A percentile compares a stretch with the other conserved stretches of the same genome.
phyloP scores from a whole-genome alignment of 2,113 vertebrate species.

The Sterna hirundo region DNA sequence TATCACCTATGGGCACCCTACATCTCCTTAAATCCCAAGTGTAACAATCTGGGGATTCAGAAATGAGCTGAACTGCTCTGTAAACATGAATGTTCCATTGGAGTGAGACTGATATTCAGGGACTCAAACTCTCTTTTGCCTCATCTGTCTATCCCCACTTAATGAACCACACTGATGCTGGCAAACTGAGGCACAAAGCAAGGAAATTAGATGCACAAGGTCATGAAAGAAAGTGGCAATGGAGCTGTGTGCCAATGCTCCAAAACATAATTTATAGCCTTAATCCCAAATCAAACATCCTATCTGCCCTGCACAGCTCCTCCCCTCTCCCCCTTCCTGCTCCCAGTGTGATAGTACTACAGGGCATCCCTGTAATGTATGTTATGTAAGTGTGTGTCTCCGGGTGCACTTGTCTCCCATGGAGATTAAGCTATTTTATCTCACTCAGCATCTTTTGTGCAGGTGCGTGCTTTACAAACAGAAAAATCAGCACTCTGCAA shows the following conservation, averaged over 20 bases:
- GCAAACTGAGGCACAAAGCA: neutral
- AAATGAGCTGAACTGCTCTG: neutral
- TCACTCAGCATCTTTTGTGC: constrained; percentile 68
- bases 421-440: constrained; percentile 61
- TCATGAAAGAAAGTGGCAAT: neutral
- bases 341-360: constrained; percentile 6
- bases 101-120: neutral
- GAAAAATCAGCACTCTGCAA: constrained; percentile 75
- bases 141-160: neutral
- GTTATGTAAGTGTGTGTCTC: constrained; percentile 34
- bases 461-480: constrained; percentile 71
- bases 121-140: neutral
- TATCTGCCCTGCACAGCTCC: neutral
- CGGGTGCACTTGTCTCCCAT: constrained; percentile 1
- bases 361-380: constrained; percentile 45
- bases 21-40: neutral
- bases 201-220: neutral
- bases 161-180: neutral
- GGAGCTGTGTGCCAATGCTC: neutral
- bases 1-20: neutral
- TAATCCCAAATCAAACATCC: neutral
- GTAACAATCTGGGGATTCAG: neutral
- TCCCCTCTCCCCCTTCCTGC: neutral
- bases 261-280: neutral
- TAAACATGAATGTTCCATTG: neutral